Conservation (phyloP, 2,888 invertebrate genomes). For the Polymixis lichenea region DNA sequence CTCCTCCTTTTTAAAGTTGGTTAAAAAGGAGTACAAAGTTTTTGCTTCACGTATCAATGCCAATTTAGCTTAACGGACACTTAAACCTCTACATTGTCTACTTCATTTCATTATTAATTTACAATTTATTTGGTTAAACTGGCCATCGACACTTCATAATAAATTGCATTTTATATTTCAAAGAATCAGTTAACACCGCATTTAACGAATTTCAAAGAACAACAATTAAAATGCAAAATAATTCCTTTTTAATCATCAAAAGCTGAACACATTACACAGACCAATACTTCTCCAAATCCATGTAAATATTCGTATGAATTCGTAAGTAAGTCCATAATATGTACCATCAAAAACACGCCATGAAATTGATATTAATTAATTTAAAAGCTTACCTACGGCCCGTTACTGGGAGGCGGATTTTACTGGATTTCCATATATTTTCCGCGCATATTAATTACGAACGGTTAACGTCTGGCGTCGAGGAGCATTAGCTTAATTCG, state of each 20-base stretch:
- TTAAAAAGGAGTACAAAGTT: no score
- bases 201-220: not conserved
- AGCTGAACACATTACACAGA: constrained; percentile 6
- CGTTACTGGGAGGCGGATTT: constrained; percentile 54
- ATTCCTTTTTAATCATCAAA: constrained; percentile 8
- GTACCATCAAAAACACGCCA: constrained; percentile 50
- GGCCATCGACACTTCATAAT: not conserved
- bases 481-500: constrained; percentile 87
- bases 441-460: constrained; percentile 82
- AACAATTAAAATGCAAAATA: not conserved
- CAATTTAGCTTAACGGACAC: no score
- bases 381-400: constrained; percentile 66
- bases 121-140: not conserved
- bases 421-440: constrained; percentile 80
- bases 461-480: constrained; percentile 77
- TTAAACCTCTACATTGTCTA: not conserved
- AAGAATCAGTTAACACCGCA: not conserved
- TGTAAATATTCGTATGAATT: constrained; percentile 25
- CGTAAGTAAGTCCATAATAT: constrained; percentile 40
- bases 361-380: constrained; percentile 69
- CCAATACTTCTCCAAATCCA: not conserved
- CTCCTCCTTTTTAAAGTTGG: no score
- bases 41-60: no score
- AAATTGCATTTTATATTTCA: not conserved
- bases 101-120: not conserved